Evolutionary conservation across 1,140 invertebrate species (phyloP).

Genomic region (Diachasma alloeum): DNA sequence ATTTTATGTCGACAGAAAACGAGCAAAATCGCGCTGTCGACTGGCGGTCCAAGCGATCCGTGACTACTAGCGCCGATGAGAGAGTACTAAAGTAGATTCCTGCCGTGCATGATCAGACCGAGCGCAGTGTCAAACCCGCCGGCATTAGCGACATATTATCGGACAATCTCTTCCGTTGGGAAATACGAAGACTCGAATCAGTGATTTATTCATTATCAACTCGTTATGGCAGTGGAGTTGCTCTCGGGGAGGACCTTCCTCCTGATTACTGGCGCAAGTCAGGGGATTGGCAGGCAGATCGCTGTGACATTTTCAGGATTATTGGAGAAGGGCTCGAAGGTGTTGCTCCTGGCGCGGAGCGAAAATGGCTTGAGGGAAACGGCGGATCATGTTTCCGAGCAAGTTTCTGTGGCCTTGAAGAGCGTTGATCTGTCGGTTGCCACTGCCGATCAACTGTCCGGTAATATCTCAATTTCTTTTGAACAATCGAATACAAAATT

Average conservation of each 20-base stretch:
- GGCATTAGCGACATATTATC: too few species aligned
- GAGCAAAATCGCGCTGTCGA: too few species aligned
- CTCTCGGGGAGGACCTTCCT: conserved; percentile 66
- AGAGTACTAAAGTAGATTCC: not conserved
- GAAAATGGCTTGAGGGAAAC: conserved; percentile 72
- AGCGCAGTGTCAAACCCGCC: too few species aligned
- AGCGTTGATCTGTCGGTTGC: conserved; percentile 70
- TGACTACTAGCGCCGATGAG: not conserved
- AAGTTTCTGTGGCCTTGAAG: conserved; percentile 65
- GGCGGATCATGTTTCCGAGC: conserved; percentile 65
- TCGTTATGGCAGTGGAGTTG: conserved; percentile 36
- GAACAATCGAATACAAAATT: not conserved
- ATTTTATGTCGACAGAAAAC: too few species aligned
- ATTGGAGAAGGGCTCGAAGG: conserved; percentile 70
- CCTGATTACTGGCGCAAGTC: conserved; percentile 85
- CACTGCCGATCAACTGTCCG: conserved; percentile 60
- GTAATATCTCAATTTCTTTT: conserved; percentile 33
- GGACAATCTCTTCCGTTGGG: too few species aligned
- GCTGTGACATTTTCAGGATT: conserved; percentile 74
- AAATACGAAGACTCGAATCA: too few species aligned
- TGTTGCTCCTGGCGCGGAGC: conserved; percentile 81
- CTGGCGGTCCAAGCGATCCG: not conserved
- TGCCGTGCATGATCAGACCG: not conserved
- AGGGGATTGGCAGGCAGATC: conserved; percentile 85
- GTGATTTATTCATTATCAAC: too few species aligned